Evolutionary conservation across 2,888 invertebrate genomes (phyloP).

Genomic region (Entomobrya proxima): DNA sequence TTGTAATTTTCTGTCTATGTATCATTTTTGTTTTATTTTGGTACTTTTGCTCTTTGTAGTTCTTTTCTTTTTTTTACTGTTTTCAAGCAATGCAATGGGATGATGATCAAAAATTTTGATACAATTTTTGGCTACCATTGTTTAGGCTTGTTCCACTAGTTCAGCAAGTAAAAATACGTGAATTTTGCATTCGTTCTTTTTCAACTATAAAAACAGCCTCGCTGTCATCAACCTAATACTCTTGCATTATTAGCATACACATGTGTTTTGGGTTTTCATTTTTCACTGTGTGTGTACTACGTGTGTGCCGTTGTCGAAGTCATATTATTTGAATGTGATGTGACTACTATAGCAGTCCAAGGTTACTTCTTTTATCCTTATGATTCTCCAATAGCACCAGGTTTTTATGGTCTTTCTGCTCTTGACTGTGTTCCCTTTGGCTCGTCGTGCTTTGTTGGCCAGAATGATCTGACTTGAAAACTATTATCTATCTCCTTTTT

Average conservation of each 20-base stretch:
- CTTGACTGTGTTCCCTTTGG: slow-evolving; percentile 14
- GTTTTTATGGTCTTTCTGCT: slow-evolving; percentile 51
- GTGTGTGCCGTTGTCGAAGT: slow-evolving; percentile 18
- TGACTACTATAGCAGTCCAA: slow-evolving; percentile 48
- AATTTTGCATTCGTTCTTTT: no score
- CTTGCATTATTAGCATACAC: slow-evolving; percentile 21
- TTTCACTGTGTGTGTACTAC: neutral
- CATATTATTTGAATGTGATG: slow-evolving; percentile 46
- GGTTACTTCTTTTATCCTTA: slow-evolving; percentile 36
- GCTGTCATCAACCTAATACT: neutral
- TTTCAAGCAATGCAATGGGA: neutral
- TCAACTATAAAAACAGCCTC: no score
- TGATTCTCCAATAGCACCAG: slow-evolving; percentile 1
- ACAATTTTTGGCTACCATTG: no score
- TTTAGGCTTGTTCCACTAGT: no score
- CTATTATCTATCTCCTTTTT: slow-evolving; percentile 1
- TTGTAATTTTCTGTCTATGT: slow-evolving; percentile 7
- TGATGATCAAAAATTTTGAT: no score
- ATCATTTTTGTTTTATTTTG: slow-evolving; percentile 30
- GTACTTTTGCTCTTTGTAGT: neutral
- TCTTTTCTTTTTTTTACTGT: neutral
- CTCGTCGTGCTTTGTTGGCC: neutral
- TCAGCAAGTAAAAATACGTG: no score
- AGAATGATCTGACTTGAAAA: slow-evolving; percentile 18
- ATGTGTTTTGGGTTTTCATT: neutral